phyloP scores from a whole-genome alignment of 2,113 vertebrate species.

The Leucopsar rothschildi region DNA sequence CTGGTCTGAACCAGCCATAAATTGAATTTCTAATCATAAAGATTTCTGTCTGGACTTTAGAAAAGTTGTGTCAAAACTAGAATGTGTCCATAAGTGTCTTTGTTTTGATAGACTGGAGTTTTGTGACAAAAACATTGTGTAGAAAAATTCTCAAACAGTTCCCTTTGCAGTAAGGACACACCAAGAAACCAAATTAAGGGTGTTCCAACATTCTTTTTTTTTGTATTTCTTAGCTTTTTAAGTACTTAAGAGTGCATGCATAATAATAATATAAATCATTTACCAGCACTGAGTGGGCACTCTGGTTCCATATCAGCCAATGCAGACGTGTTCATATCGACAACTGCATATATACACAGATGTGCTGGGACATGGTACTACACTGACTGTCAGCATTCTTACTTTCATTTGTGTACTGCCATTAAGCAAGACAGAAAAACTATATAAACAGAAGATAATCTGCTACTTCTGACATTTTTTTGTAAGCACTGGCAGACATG shows the following conservation, averaged over 20 bases:
- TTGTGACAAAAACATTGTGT: not conserved
- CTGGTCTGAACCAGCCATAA: not conserved
- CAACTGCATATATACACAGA: fast-evolving
- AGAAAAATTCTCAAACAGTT: not conserved
- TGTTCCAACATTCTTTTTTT: not conserved
- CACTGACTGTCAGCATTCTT: not conserved
- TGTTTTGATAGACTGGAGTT: not conserved
- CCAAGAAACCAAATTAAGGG: not conserved
- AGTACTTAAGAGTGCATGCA: not conserved
- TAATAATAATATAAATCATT: not conserved
- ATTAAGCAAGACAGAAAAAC: not conserved
- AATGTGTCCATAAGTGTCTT: not conserved
- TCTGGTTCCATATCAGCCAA: not conserved
- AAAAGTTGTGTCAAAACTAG: not conserved
- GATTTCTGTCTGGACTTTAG: not conserved
- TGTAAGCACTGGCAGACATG: not conserved
- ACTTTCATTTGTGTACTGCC: not conserved
- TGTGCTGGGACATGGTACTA: not conserved
- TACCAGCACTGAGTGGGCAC: not conserved
- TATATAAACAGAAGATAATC: not conserved
- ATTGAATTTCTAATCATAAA: not conserved
- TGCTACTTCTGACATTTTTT: not conserved
- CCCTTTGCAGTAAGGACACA: not conserved
- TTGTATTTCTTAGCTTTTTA: not conserved
- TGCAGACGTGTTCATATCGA: fast-evolving